phyloP scores from a whole-genome alignment of 2,888 invertebrate species.

The Sarcophaga caerulescens region DNA sequence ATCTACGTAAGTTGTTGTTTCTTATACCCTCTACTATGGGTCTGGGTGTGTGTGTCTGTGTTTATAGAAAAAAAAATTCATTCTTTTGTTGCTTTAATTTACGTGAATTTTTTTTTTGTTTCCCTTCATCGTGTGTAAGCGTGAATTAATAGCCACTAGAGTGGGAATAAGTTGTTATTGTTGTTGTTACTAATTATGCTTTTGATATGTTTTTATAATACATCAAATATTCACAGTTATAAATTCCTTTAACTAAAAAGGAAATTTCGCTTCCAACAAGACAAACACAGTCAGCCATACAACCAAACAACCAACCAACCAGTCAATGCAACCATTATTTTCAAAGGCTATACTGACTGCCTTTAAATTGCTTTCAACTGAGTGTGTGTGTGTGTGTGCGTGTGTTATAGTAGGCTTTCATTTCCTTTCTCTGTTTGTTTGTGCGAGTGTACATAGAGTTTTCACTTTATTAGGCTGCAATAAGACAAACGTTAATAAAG shows the following conservation, averaged over 20 bases:
- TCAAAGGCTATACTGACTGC: too few relatives aligned
- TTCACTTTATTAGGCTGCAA: slow-evolving; percentile 43
- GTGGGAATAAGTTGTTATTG: slow-evolving; percentile 57
- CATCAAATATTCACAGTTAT: slow-evolving; percentile 53
- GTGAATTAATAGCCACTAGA: slow-evolving; percentile 53
- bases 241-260: slow-evolving; percentile 41
- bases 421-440: slow-evolving; percentile 29
- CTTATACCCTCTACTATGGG: neutral
- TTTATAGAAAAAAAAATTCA: neutral
- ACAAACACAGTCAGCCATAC: too few relatives aligned
- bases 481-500: slow-evolving; percentile 39
- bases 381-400: neutral
- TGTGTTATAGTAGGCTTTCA: neutral
- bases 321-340: neutral
- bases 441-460: neutral
- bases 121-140: slow-evolving; percentile 48
- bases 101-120: slow-evolving; percentile 56
- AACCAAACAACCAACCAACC: neutral
- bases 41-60: neutral
- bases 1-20: neutral
- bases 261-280: slow-evolving; percentile 3
- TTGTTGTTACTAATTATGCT: slow-evolving; percentile 59
- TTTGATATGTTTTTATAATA: slow-evolving; percentile 55
- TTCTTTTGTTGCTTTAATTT: slow-evolving; percentile 58
- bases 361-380: too few relatives aligned